Evolutionary conservation across 2,113 vertebrate species (phyloP).

Genomic region (Bucco capensis): DNA sequence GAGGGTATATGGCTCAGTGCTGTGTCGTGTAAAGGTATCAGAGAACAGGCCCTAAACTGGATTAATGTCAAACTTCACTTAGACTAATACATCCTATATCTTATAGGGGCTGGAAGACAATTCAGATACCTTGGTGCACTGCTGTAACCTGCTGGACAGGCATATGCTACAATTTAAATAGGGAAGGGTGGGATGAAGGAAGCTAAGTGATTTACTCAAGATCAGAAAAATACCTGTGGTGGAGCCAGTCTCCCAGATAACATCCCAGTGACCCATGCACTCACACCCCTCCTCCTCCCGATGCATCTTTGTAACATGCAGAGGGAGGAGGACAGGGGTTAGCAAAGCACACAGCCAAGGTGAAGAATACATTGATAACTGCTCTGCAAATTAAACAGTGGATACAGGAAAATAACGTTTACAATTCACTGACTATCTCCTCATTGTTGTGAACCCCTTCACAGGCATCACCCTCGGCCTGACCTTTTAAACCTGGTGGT

Average conservation of each 20-base stretch:
- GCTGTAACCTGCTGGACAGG: neutral
- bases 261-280: neutral
- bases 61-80: neutral
- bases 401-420: neutral
- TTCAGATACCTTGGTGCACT: neutral
- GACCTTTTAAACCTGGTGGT: neutral
- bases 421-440: neutral
- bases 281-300: neutral
- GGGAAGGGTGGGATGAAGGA: neutral
- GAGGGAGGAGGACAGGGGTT: neutral
- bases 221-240: neutral
- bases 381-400: neutral
- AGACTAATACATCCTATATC: neutral
- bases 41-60: neutral
- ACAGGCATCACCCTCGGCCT: neutral
- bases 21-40: neutral
- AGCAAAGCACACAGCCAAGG: neutral
- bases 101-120: neutral
- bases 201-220: rapidly evolving
- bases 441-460: neutral
- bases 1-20: neutral
- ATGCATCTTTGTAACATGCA: rapidly evolving
- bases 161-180: neutral
- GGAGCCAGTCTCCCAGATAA: neutral
- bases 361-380: neutral